phyloP scores from a whole-genome alignment of 2,797 vertebrate genomes.

The Argentina silus region DNA sequence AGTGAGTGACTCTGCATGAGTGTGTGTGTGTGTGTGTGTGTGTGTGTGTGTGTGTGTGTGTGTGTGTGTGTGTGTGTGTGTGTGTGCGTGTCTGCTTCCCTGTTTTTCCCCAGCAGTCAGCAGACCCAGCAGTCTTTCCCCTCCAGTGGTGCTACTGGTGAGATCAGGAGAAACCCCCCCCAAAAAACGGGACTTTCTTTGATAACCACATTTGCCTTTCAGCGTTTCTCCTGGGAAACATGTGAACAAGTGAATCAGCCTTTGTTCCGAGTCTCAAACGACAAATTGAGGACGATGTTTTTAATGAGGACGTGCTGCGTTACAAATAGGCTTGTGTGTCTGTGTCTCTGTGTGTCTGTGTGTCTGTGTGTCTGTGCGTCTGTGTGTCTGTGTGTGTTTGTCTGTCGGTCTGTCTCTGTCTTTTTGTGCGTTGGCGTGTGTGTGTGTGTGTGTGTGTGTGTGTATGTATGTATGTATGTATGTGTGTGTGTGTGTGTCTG shows the following conservation, averaged over 20 bases:
- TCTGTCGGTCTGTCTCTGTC: too few relatives aligned
- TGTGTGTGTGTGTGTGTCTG: too few relatives aligned
- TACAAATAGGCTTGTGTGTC: neutral
- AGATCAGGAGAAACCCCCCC: too few relatives aligned
- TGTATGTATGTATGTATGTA: too few relatives aligned
- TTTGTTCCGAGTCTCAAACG: neutral
- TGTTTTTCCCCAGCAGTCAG: neutral
- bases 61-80: too few relatives aligned
- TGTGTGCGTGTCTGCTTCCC: too few relatives aligned
- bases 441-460: too few relatives aligned
- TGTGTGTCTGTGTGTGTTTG: too few relatives aligned
- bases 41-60: too few relatives aligned
- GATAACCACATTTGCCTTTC: neutral
- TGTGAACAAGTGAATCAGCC: constrained; percentile 2
- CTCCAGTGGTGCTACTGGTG: constrained; percentile 18
- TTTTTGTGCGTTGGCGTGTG: too few relatives aligned
- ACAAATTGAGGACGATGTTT: constrained; percentile 2
- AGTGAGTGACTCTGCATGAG: too few relatives aligned
- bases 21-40: too few relatives aligned
- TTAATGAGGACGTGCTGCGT: neutral
- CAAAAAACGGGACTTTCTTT: neutral
- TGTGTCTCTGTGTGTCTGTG: neutral
- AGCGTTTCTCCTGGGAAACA: constrained; percentile 5
- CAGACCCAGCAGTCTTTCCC: neutral
- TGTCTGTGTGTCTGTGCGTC: neutral